Percentiles rank a stretch among this genome's conserved stretches.
Evolutionary conservation across 2,888 invertebrate genomes (phyloP).

Genomic region (Hedya salicella): DNA sequence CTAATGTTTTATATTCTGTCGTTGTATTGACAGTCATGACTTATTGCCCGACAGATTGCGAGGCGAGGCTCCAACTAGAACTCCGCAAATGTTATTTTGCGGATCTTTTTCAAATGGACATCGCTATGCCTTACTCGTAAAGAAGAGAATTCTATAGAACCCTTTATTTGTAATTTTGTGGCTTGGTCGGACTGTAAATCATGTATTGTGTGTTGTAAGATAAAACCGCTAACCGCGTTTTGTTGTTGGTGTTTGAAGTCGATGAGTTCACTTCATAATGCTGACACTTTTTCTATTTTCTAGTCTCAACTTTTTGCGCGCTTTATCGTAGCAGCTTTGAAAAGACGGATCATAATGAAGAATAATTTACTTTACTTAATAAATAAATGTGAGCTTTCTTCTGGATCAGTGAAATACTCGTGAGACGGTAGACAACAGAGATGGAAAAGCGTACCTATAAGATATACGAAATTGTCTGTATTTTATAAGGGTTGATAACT

Average conservation of each 20-base stretch:
- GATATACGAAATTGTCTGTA: too few relatives aligned
- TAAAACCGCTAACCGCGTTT: constrained; percentile 39
- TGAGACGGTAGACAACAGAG: too few relatives aligned
- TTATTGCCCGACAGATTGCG: constrained; percentile 72
- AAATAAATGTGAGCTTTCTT: too few relatives aligned
- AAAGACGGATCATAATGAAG: too few relatives aligned
- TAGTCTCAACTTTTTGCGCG: too few relatives aligned
- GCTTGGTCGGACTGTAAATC: constrained; percentile 46
- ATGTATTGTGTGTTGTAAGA: constrained; percentile 39
- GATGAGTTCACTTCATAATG: not conserved
- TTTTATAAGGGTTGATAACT: too few relatives aligned
- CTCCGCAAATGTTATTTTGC: constrained; percentile 44
- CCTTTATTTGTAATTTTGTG: constrained; percentile 36
- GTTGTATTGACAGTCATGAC: constrained; percentile 75
- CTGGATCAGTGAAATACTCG: too few relatives aligned
- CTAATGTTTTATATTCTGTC: constrained; percentile 77
- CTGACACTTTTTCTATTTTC: not conserved
- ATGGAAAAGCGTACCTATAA: too few relatives aligned
- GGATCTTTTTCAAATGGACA: constrained; percentile 39
- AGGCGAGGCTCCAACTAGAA: constrained; percentile 46
- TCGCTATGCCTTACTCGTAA: constrained; percentile 39
- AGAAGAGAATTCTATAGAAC: constrained; percentile 38
- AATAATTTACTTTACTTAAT: too few relatives aligned
- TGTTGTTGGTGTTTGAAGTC: constrained; percentile 16
- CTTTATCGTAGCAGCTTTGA: too few relatives aligned